A percentile compares a stretch with the other conserved stretches of the same genome.
These are phyloP conservation scores for Sarotherodon lohbergeri DNA, from an alignment of 2,113 vertebrate species.

Conservation along the genomic window DNA sequence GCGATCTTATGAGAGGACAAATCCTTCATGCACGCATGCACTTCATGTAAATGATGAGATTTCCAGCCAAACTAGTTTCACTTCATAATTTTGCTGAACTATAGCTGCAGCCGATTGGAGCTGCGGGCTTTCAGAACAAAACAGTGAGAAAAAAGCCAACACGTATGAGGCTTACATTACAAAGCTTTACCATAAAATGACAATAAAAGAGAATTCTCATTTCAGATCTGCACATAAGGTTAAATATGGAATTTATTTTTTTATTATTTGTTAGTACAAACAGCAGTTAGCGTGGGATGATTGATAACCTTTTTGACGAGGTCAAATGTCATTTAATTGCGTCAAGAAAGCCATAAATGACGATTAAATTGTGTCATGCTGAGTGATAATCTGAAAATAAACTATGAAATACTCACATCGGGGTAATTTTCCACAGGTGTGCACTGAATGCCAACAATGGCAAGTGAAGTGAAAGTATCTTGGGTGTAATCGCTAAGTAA, in stretches of 20 bases:
- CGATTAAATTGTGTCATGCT: not conserved
- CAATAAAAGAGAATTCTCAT: not conserved
- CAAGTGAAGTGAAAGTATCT: not conserved
- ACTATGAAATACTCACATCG: not conserved
- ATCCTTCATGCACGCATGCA: not conserved
- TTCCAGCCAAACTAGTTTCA: not conserved
- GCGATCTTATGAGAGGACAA: not conserved
- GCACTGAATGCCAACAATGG: not conserved
- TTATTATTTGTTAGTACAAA: not conserved
- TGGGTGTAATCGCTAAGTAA: accelerated
- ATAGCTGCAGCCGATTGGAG: not conserved
- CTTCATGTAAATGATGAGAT: not conserved
- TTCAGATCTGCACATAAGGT: not conserved
- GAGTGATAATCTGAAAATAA: not conserved
- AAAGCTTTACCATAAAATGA: not conserved
- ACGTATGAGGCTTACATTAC: not conserved
- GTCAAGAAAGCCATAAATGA: not conserved
- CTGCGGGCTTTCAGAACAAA: not conserved
- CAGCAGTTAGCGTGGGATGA: not conserved
- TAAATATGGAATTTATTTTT: not conserved
- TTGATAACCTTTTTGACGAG: not conserved
- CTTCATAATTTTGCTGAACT: not conserved
- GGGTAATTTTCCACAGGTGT: not conserved
- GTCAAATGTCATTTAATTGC: not conserved
- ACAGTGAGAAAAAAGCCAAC: not conserved